Conservation (phyloP, 1,140 invertebrate genomes). For the Phymastichus coffea region DNA sequence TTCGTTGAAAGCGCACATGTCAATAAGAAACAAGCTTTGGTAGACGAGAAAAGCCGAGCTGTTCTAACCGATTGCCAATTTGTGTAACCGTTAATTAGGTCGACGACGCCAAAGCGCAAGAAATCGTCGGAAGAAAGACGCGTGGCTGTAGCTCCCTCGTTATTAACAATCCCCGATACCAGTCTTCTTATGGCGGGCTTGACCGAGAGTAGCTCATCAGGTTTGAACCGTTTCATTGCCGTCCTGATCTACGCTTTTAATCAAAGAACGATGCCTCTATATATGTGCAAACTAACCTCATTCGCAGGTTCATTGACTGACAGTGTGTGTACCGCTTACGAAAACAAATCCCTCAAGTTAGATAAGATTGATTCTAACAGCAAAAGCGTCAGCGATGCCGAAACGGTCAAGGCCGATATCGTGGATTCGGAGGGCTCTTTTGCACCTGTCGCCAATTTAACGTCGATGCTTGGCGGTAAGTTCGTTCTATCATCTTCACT, state of each 20-base stretch:
- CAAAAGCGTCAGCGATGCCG: conserved; percentile 28
- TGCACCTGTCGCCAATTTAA: conserved; percentile 42
- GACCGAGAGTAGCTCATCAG: conserved; percentile 66
- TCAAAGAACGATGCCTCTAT: neutral
- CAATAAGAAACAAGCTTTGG: too few species aligned
- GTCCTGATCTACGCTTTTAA: neutral
- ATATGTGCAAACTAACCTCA: conserved; percentile 19
- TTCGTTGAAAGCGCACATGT: too few species aligned
- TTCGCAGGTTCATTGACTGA: conserved; percentile 61
- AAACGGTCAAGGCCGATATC: conserved; percentile 12
- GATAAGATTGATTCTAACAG: conserved; percentile 38
- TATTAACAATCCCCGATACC: conserved; percentile 51
- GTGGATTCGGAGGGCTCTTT: conserved; percentile 32
- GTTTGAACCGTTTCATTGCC: conserved; percentile 39
- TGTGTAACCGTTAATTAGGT: conserved; percentile 37
- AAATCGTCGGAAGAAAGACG: conserved; percentile 53
- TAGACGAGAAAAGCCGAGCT: neutral
- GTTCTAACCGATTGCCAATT: conserved; percentile 5
- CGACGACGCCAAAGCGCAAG: conserved; percentile 52
- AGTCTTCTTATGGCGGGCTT: conserved; percentile 50
- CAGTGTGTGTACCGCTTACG: conserved; percentile 64
- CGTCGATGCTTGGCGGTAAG: conserved; percentile 47
- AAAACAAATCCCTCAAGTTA: conserved; percentile 47
- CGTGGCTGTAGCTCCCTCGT: conserved; percentile 42
- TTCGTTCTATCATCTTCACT: neutral